Evolutionary conservation across 2,888 invertebrate genomes (phyloP).

Genomic region (Lithophane ornitopus): DNA sequence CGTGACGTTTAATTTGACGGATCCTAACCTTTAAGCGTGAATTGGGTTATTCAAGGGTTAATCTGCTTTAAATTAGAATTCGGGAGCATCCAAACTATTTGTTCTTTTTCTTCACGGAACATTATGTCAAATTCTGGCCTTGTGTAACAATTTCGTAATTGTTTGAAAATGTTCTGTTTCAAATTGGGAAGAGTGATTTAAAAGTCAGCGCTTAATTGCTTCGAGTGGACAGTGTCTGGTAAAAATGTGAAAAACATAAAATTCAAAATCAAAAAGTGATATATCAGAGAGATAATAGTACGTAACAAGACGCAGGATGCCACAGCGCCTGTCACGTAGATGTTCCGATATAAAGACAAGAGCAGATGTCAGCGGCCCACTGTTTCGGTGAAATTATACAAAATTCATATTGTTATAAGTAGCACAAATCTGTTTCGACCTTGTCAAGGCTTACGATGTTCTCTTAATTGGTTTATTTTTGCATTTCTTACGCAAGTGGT

Average conservation of each 20-base stretch:
- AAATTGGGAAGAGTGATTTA: slow-evolving; percentile 40
- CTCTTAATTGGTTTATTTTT: slow-evolving; percentile 73
- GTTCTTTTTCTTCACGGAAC: slow-evolving; percentile 58
- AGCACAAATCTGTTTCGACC: slow-evolving; percentile 76
- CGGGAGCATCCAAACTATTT: slow-evolving; percentile 71
- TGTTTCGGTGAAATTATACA: slow-evolving; percentile 76
- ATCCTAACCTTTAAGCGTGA: slow-evolving; percentile 83
- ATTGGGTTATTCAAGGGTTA: slow-evolving; percentile 82
- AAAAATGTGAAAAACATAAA: slow-evolving; percentile 40
- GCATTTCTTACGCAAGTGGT: slow-evolving; percentile 43
- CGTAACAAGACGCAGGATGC: slow-evolving; percentile 62
- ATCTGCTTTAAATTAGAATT: slow-evolving; percentile 84
- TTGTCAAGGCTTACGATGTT: slow-evolving; percentile 75
- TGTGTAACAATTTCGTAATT: slow-evolving; percentile 37
- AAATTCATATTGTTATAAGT: slow-evolving; percentile 77
- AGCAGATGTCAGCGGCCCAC: slow-evolving; percentile 81
- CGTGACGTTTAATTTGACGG: slow-evolving; percentile 84
- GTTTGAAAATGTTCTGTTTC: slow-evolving; percentile 27
- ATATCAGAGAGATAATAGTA: slow-evolving; percentile 56
- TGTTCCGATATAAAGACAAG: slow-evolving; percentile 83
- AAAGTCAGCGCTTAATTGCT: slow-evolving; percentile 39
- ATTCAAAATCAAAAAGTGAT: slow-evolving; percentile 61
- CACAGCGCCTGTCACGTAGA: slow-evolving; percentile 78
- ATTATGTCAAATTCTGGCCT: slow-evolving; percentile 39
- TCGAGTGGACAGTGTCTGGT: slow-evolving; percentile 33